Evolutionary conservation across 2,888 invertebrate genomes (phyloP), one percentile per base, ranked within the genome.

Genomic region (Synergus laeviventris): DNA sequence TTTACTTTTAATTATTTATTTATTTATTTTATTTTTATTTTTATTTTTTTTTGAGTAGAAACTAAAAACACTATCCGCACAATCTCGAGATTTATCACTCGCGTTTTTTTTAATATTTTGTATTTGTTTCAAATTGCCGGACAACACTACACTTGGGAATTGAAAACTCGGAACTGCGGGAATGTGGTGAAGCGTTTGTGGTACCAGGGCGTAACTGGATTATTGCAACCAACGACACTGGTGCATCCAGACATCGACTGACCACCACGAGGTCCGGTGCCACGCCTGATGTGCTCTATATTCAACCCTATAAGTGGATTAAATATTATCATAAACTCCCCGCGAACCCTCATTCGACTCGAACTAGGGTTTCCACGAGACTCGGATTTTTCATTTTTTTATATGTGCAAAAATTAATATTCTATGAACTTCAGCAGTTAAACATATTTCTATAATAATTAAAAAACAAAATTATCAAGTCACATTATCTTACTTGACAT

Each of bases 321-420:
- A 83, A 78, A 82, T 83, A 83, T 83, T 83, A 83, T 83, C 84
- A 84, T 83, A 84, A 82, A 81, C 76, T 80, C 79, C 21, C 45
- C 38, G 61, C 74, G 60, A 60, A 61, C 73, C 74, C 73, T 75
- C 42, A 21, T 56, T 56, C 21, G 31, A 49, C 70, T 70, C 70
- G 45, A 70, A 70, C 70, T 49, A 70, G 70, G 70, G 70, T 70
- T 70, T 70, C 70, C 16, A 49, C 70, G 1, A 24, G 49, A 70
- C 24, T 45, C n/a, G 8, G 11, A 5, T 45, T 70, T 45, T 66
- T 66, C 45, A 42, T 60, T 24, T 60, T 12, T 24, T 21, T 59
- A 1, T 24, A 24, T 12, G 24, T 24, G 11, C 7, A 21, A 8
- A 21, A 59, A 12, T 24, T 59, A 2, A 59, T 5, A 24, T 59